Evolutionary conservation across 2,888 invertebrate genomes (phyloP).

Genomic region (Drosophila aldrichi): DNA sequence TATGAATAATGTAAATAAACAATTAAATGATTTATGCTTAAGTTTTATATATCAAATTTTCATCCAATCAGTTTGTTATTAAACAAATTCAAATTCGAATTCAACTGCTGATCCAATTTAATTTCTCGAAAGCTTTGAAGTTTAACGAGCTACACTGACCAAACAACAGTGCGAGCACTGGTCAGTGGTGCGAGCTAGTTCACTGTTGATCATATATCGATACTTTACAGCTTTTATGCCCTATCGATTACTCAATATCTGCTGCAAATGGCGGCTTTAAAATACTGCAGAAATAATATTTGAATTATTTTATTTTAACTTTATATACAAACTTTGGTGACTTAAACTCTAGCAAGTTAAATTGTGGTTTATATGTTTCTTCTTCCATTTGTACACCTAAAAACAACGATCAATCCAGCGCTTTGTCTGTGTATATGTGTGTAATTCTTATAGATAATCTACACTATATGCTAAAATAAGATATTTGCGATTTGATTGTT

Average conservation of each 20-base stretch:
- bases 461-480: slow-evolving; percentile 20
- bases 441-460: slow-evolving; percentile 4
- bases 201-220: neutral
- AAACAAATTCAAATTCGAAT: too few relatives aligned
- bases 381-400: slow-evolving; percentile 28
- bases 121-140: neutral
- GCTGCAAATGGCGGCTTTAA: neutral
- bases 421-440: slow-evolving; percentile 24
- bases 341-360: slow-evolving; percentile 59
- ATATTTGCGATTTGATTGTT: slow-evolving; percentile 55
- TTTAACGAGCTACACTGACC: neutral
- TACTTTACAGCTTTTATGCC: neutral
- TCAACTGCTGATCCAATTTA: neutral
- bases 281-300: slow-evolving; percentile 16
- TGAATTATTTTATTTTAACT: slow-evolving; percentile 47
- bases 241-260: slow-evolving; percentile 3
- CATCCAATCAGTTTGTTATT: neutral
- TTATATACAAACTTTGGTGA: slow-evolving; percentile 72
- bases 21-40: neutral
- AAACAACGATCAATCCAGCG: slow-evolving; percentile 33
- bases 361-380: slow-evolving; percentile 7
- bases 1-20: slow-evolving; percentile 36
- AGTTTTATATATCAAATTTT: neutral
- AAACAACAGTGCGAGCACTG: too few relatives aligned
- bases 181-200: slow-evolving; percentile 2